Percentiles rank a stretch among this genome's conserved stretches.
These are phyloP conservation scores for Andrena chrysosceles DNA, from an alignment of 2,888 invertebrate genomes.

Conservation along the genomic window DNA sequence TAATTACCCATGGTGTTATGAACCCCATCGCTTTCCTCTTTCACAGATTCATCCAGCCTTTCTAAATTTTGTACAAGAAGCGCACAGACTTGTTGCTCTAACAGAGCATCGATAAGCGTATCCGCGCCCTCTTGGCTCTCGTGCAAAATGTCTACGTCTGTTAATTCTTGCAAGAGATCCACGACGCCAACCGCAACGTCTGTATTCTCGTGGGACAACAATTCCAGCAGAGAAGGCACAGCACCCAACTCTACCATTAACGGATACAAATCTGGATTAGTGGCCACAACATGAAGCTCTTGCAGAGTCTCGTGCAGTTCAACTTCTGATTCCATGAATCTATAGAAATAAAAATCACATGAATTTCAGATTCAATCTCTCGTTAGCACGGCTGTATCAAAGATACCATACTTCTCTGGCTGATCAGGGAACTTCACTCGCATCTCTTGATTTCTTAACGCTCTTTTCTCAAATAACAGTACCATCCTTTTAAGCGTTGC, in stretches of 20 bases:
- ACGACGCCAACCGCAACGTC: slow-evolving; percentile 95
- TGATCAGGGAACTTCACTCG: slow-evolving; percentile 98
- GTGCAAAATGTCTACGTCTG: slow-evolving; percentile 97
- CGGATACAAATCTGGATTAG: slow-evolving; percentile 97
- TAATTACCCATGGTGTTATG: slow-evolving; percentile 94
- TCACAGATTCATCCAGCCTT: slow-evolving; percentile 95
- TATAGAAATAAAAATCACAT: slow-evolving; percentile 72
- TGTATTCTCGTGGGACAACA: slow-evolving; percentile 98
- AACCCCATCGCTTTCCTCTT: slow-evolving; percentile 98
- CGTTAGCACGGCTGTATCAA: neutral
- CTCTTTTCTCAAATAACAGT: slow-evolving; percentile 97
- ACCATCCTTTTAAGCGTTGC: slow-evolving; percentile 94
- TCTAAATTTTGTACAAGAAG: slow-evolving; percentile 97
- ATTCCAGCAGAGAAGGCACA: slow-evolving; percentile 95
- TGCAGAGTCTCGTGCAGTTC: slow-evolving; percentile 95
- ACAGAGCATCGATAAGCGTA: slow-evolving; percentile 93
- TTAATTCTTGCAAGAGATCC: slow-evolving; percentile 92
- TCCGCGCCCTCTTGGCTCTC: slow-evolving; percentile 97
- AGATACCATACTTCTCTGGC: slow-evolving; percentile 91
- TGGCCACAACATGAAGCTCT: slow-evolving; percentile 97
- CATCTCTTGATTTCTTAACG: slow-evolving; percentile 98
- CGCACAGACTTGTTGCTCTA: slow-evolving; percentile 96
- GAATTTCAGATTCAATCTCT: neutral
- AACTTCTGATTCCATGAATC: slow-evolving; percentile 98
- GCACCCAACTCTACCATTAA: slow-evolving; percentile 95